These are phyloP conservation scores for Acanthosepion esculentum DNA, from an alignment of 2,888 invertebrate genomes.

Conservation along the genomic window DNA sequence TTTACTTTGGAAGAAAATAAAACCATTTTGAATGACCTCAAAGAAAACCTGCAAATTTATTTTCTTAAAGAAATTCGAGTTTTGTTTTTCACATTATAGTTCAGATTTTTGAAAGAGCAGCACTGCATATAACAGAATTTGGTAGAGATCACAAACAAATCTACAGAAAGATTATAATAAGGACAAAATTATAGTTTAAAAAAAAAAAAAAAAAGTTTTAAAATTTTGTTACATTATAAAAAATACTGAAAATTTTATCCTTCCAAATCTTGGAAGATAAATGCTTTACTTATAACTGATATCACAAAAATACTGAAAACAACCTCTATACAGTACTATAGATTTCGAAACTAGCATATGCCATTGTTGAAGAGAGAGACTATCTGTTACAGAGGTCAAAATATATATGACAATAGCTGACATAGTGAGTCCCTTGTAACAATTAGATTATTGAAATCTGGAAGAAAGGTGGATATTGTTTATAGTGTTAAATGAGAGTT, in stretches of 20 bases:
- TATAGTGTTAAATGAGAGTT: background rate
- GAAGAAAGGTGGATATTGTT: background rate
- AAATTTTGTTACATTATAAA: too few relatives aligned
- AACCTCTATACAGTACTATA: background rate
- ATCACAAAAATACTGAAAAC: background rate
- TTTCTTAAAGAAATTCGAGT: too few relatives aligned
- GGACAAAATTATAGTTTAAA: too few relatives aligned
- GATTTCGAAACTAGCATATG: background rate
- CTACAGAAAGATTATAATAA: too few relatives aligned
- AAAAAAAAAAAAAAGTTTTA: too few relatives aligned
- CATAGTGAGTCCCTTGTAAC: background rate
- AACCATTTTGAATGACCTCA: too few relatives aligned
- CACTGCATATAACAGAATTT: too few relatives aligned
- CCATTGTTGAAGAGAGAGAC: background rate
- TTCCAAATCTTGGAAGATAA: background rate
- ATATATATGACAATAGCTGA: background rate
- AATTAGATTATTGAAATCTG: background rate
- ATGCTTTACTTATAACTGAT: background rate
- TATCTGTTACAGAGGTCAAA: background rate
- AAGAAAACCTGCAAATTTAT: too few relatives aligned
- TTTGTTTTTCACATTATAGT: too few relatives aligned
- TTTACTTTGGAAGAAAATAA: too few relatives aligned
- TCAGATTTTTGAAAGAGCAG: too few relatives aligned
- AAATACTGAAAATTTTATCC: background rate
- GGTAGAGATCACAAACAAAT: too few relatives aligned